phyloP scores from a whole-genome alignment of 2,888 invertebrate genomes.

The Drosophila koepferae region DNA sequence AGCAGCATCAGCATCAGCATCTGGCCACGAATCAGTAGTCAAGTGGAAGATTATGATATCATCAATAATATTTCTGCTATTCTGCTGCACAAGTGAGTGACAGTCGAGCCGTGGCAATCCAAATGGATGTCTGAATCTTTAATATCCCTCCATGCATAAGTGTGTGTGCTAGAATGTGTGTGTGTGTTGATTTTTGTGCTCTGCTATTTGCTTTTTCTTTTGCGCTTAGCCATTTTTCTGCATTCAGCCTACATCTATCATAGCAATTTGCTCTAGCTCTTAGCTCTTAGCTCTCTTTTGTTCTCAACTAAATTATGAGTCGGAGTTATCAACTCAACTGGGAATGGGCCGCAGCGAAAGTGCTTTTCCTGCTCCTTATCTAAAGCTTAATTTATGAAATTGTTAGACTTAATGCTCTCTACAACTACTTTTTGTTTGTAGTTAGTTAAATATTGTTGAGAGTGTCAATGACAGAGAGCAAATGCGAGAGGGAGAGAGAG shows the following conservation, averaged over 20 bases:
- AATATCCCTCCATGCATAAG: slow-evolving; percentile 20
- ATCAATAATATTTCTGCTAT: slow-evolving; percentile 83
- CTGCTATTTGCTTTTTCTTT: neutral
- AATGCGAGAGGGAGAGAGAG: neutral
- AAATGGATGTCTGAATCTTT: slow-evolving; percentile 41
- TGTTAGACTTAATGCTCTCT: neutral
- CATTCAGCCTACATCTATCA: slow-evolving; percentile 24
- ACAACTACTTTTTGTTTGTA: slow-evolving; percentile 10
- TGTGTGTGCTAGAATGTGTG: neutral
- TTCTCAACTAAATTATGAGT: slow-evolving; percentile 24
- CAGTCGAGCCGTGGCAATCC: slow-evolving; percentile 23
- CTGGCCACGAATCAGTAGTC: slow-evolving; percentile 79
- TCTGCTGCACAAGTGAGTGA: slow-evolving; percentile 84
- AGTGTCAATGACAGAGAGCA: neutral
- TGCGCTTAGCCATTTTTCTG: slow-evolving; percentile 3
- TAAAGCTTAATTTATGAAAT: slow-evolving; percentile 31
- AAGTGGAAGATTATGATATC: slow-evolving; percentile 84
- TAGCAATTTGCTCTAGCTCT: slow-evolving; percentile 24
- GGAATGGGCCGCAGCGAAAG: slow-evolving; percentile 18
- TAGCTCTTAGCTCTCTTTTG: slow-evolving; percentile 24
- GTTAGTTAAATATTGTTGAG: slow-evolving; percentile 9
- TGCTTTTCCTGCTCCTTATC: slow-evolving; percentile 22
- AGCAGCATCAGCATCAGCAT: slow-evolving; percentile 62
- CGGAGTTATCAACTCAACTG: slow-evolving; percentile 26
- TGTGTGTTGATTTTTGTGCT: neutral